Conservation (phyloP, 2,797 vertebrate genomes). For the Bothrops alternatus region DNA sequence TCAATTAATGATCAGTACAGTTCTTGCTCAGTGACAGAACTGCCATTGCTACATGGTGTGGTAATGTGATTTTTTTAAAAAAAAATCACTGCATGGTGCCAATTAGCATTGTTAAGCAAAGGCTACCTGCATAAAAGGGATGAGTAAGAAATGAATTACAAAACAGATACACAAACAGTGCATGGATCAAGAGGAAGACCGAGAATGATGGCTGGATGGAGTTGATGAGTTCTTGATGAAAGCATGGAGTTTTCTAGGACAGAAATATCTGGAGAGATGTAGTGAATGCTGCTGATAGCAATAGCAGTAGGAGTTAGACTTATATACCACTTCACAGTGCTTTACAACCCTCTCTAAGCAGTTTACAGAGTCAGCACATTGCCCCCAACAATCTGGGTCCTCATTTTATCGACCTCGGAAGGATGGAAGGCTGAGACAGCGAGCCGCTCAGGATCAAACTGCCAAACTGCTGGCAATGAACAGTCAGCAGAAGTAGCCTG, state of each 20-base stretch:
- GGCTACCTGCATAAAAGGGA: not conserved
- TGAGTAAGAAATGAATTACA: not conserved
- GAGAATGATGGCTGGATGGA: not conserved
- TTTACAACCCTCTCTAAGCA: no score
- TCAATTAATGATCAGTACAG: not conserved
- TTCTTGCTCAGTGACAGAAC: not conserved
- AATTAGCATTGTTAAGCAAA: not conserved
- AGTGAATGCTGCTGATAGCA: not conserved
- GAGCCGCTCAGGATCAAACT: no score
- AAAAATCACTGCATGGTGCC: not conserved
- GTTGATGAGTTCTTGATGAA: not conserved
- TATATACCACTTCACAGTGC: no score
- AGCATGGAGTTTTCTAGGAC: not conserved
- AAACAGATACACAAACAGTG: not conserved
- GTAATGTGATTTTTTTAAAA: not conserved
- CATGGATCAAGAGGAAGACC: not conserved
- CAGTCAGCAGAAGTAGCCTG: no score
- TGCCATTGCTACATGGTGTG: not conserved
- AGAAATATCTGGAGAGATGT: no score
- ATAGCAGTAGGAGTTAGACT: no score
- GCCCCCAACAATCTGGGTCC: no score
- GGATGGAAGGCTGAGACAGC: no score
- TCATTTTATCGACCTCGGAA: no score
- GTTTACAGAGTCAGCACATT: no score
- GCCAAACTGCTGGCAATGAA: no score